A percentile compares a stretch with the other conserved stretches of the same genome.
Evolutionary conservation across 2,888 invertebrate genomes (phyloP).

Genomic region (Diaphora mendica): DNA sequence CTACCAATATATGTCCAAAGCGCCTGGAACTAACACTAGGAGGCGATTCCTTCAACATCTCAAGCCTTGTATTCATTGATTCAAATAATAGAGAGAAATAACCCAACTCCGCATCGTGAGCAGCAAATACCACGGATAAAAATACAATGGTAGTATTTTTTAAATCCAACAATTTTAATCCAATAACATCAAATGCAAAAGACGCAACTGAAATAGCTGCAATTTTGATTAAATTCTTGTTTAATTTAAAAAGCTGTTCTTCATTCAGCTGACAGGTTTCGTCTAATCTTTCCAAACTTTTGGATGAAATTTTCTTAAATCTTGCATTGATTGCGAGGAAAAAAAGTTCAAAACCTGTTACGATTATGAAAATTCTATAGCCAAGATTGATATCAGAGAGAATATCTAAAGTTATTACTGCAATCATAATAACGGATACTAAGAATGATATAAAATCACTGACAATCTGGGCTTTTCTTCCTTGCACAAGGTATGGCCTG

Average conservation of each 20-base stretch:
- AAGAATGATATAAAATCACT: constrained; percentile 53
- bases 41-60: constrained; percentile 46
- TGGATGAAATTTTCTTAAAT: constrained; percentile 44
- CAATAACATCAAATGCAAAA: constrained; percentile 55
- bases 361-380: constrained; percentile 44
- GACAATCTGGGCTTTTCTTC: constrained; percentile 39
- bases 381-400: constrained; percentile 29
- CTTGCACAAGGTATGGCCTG: constrained; percentile 58
- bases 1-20: constrained; percentile 66
- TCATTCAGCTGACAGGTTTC: constrained; percentile 58
- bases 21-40: constrained; percentile 58
- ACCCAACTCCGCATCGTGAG: constrained; percentile 67
- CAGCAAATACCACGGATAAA: constrained; percentile 57
- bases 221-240: constrained; percentile 29
- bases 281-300: constrained; percentile 58
- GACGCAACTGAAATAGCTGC: constrained; percentile 45
- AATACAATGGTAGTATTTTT: constrained; percentile 43
- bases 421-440: constrained; percentile 30
- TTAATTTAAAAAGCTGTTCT: constrained; percentile 43
- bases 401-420: constrained; percentile 46
- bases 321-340: constrained; percentile 49
- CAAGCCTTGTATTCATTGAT: constrained; percentile 64
- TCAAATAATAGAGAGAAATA: constrained; percentile 64
- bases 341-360: constrained; percentile 51
- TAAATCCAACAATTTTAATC: constrained; percentile 43